A percentile compares a stretch with the other conserved stretches of the same genome.
phyloP scores from a whole-genome alignment of 1,140 invertebrate species.

The Conus ventricosus region DNA sequence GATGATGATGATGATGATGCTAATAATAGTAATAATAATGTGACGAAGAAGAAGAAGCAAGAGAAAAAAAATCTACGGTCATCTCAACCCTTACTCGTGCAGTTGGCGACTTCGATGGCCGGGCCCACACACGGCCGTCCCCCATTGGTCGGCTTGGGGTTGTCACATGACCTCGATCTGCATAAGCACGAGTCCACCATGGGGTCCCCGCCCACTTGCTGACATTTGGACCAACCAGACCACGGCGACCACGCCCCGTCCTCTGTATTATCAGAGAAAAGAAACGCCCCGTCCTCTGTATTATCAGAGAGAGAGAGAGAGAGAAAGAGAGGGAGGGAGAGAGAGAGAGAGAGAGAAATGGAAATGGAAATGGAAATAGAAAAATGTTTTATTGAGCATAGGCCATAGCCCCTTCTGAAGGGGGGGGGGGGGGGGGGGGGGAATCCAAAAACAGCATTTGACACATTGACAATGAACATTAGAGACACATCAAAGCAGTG shows the following conservation, averaged over 20 bases:
- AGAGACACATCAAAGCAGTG: too few relatives aligned
- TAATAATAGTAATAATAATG: not conserved
- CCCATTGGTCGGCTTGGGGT: slow-evolving; percentile 64
- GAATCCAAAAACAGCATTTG: too few relatives aligned
- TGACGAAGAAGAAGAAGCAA: not conserved
- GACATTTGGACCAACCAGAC: slow-evolving; percentile 78
- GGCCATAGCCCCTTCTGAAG: too few relatives aligned
- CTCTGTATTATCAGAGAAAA: slow-evolving; percentile 70
- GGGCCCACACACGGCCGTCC: slow-evolving; percentile 63
- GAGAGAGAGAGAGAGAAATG: too few relatives aligned
- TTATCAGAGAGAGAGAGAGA: not conserved
- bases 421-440: too few relatives aligned
- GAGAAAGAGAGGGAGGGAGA: too few relatives aligned
- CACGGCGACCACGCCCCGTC: slow-evolving; percentile 81
- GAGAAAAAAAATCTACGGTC: not conserved
- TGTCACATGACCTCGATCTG: slow-evolving; percentile 69
- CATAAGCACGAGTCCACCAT: slow-evolving; percentile 81
- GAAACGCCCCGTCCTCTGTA: slow-evolving; percentile 80
- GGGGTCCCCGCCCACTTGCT: slow-evolving; percentile 73
- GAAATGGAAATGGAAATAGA: too few relatives aligned
- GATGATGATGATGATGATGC: too few relatives aligned
- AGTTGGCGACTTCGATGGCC: slow-evolving; percentile 76
- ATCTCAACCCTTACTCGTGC: slow-evolving; percentile 68
- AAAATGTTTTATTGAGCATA: too few relatives aligned
- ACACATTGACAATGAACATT: too few relatives aligned